phyloP scores from a whole-genome alignment of 2,797 vertebrate genomes.

The Anniella stebbinsi region DNA sequence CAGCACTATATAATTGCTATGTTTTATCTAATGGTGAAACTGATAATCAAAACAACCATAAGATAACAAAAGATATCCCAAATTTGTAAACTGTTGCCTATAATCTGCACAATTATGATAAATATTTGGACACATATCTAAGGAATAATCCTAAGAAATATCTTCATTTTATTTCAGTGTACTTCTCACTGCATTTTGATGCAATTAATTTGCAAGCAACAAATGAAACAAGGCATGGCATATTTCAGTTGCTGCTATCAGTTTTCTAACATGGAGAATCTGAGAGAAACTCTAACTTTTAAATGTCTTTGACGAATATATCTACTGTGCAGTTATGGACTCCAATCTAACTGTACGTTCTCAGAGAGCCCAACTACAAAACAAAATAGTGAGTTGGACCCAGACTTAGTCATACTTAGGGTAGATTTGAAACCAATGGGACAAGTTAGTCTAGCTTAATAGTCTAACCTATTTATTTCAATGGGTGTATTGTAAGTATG shows the following conservation, averaged over 20 bases:
- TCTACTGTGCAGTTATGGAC: background rate
- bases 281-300: background rate
- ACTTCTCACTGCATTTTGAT: background rate
- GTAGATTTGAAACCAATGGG: background rate
- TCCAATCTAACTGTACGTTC: background rate
- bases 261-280: background rate
- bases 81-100: background rate
- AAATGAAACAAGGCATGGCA: no score
- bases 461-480: background rate
- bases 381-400: background rate
- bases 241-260: background rate
- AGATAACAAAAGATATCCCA: background rate
- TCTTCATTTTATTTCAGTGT: background rate
- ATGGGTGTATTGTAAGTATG: background rate
- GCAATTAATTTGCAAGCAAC: background rate
- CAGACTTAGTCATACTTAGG: background rate
- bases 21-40: background rate
- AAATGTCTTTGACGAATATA: background rate
- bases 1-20: background rate
- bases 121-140: background rate
- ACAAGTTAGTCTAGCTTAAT: background rate
- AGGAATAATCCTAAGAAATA: background rate
- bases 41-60: background rate
- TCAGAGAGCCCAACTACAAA: background rate
- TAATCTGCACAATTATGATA: background rate